phyloP scores from a whole-genome alignment of 2,888 invertebrate genomes.

The Ectemnius cavifrons region DNA sequence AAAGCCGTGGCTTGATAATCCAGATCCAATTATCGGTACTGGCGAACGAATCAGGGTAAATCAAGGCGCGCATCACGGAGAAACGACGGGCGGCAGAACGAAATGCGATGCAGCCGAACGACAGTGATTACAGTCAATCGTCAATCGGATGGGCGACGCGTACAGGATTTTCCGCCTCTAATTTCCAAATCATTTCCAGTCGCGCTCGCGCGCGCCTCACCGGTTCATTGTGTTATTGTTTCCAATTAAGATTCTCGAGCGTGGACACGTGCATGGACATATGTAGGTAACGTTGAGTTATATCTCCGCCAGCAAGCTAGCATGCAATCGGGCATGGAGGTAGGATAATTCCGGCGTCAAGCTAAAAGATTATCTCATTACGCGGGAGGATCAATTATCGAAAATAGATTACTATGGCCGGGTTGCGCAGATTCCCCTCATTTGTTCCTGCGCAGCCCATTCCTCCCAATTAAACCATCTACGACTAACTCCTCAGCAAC shows the following conservation, averaged over 20 bases:
- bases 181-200: slow-evolving; percentile 35
- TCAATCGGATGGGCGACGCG: slow-evolving; percentile 3
- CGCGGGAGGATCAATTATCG: not conserved
- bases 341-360: slow-evolving; percentile 3
- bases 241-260: not conserved
- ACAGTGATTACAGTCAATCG: slow-evolving; percentile 32
- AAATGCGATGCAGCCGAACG: slow-evolving; percentile 23
- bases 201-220: too few species aligned
- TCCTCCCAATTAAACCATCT: not conserved
- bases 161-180: slow-evolving; percentile 32
- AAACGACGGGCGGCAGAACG: not conserved
- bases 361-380: slow-evolving; percentile 5
- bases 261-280: too few species aligned
- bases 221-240: slow-evolving; percentile 17
- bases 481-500: not conserved
- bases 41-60: not conserved
- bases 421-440: not conserved
- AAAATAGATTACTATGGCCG: slow-evolving; percentile 1
- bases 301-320: too few species aligned
- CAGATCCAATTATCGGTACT: slow-evolving; percentile 33
- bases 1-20: slow-evolving; percentile 34
- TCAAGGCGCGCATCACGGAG: slow-evolving; percentile 13
- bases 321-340: not conserved
- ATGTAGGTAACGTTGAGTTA: too few species aligned
- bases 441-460: not conserved